Evolutionary conservation across 2,113 vertebrate genomes (phyloP).

Genomic region (Pandion haliaetus): DNA sequence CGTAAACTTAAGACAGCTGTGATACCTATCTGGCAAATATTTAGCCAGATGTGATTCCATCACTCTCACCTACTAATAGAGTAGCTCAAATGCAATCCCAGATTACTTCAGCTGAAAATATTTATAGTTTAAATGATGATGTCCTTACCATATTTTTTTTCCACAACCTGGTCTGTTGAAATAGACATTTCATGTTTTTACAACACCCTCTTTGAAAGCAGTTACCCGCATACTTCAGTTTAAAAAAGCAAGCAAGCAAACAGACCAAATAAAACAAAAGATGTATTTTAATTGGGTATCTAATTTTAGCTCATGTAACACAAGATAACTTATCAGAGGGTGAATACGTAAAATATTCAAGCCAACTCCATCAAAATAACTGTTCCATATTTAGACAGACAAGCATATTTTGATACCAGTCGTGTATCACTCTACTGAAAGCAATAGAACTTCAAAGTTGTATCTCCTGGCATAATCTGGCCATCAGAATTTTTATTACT

Average conservation of each 20-base stretch:
- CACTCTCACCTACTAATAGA: background rate
- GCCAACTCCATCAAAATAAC: background rate
- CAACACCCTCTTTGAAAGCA: background rate
- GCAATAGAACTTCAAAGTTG: background rate
- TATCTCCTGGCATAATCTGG: background rate
- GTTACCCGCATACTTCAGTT: background rate
- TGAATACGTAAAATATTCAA: background rate
- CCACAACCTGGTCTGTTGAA: background rate
- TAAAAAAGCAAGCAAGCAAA: background rate
- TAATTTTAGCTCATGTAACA: background rate
- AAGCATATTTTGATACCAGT: background rate
- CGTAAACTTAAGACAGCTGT: background rate
- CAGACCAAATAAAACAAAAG: background rate
- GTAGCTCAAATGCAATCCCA: background rate
- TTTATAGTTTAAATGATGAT: background rate
- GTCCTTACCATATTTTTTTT: background rate
- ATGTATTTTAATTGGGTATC: background rate
- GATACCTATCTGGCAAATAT: background rate
- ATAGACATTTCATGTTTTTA: background rate
- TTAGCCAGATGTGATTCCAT: background rate
- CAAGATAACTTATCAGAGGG: background rate
- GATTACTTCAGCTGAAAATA: background rate
- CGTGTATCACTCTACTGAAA: background rate
- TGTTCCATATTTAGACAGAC: background rate
- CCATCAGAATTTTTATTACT: background rate